Base-by-base conservation (phyloP, 2,888 invertebrate species). In the Argyresthia albistria region DNA sequence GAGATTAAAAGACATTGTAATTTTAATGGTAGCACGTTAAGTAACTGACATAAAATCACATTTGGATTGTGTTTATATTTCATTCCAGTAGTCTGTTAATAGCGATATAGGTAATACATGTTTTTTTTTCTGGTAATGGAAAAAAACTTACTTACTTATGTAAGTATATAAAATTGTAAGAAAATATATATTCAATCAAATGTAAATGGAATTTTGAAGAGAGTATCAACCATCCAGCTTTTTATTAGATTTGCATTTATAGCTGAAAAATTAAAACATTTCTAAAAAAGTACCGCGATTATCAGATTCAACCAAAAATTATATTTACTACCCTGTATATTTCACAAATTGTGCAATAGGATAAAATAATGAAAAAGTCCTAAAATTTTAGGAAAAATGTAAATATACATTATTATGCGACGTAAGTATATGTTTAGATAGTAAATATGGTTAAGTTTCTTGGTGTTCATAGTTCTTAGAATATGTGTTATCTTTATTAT, bases 21-120 rank as follows among this genome's bases (percentile, higher is more conserved):
- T 42, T 50, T 56, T 50, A 43, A 52, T 52, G 53, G 62, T 59
- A 59, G 63, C 58, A 63, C 61, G 51, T 58, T 62, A 55, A 64
- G 58, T 56, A 58, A 59, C 48, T 53, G 54, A 47, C 46, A 57
- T 14, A 15, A 4, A 15, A 14, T 43, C 14, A 43, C n/a, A 8
- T 9, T 12, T 8, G 12, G 12, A 45, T 12, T 14, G 9, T 14
- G 12, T 9, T 15, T 45, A 46, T 52, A 46, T 55, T 56, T 54
- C 60, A 60, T 60, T 59, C 57, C 58, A 59, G 25, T 25, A 25
- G 25, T 50, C 39, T 39, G 39, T 39, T 4, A 39, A 39, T 14
- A 45, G 14, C 7, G n/a, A 14, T 15, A 1, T 14, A 45, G 45
- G 25, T 25, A 25, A n/a, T 25, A 6, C 25, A 25, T 25, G 25